A percentile compares a stretch with the other conserved stretches of the same genome.
phyloP scores from a whole-genome alignment of 2,888 invertebrate genomes.

The Lamproptera curius region DNA sequence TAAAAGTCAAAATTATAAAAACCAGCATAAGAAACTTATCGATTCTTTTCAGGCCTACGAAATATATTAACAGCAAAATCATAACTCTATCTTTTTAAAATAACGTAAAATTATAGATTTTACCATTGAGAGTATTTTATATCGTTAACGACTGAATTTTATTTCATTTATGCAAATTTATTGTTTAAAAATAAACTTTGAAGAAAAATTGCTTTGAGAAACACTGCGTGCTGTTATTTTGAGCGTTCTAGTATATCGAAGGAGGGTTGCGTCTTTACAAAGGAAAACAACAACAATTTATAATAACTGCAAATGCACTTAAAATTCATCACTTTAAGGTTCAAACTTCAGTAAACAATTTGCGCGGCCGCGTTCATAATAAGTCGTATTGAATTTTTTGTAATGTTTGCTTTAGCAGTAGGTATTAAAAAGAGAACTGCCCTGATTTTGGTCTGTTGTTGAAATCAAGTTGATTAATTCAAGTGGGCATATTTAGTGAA shows the following conservation, averaged over 20 bases:
- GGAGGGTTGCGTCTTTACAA: conserved; percentile 21
- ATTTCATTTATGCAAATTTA: no score
- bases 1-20: no score
- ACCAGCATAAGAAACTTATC: no score
- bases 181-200: no score
- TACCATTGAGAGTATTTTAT: no score
- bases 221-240: conserved; percentile 13
- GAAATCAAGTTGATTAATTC: conserved; percentile 20
- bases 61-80: no score
- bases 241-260: conserved; percentile 17
- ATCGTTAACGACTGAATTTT: no score
- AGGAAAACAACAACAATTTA: conserved; percentile 12
- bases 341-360: conserved; percentile 10
- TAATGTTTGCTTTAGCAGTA: conserved; percentile 13
- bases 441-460: conserved; percentile 20
- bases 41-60: no score
- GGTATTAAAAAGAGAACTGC: conserved; percentile 8
- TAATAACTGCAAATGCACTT: conserved; percentile 4
- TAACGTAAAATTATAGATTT: no score
- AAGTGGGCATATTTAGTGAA: conserved; percentile 21
- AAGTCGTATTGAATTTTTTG: conserved; percentile 17
- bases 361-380: conserved; percentile 1
- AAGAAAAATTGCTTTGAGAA: conserved; percentile 11
- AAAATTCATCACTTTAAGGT: background rate
- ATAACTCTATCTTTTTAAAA: no score